Base-by-base conservation (phyloP, 2,888 invertebrate genomes). In the Thelaira solivaga region DNA sequence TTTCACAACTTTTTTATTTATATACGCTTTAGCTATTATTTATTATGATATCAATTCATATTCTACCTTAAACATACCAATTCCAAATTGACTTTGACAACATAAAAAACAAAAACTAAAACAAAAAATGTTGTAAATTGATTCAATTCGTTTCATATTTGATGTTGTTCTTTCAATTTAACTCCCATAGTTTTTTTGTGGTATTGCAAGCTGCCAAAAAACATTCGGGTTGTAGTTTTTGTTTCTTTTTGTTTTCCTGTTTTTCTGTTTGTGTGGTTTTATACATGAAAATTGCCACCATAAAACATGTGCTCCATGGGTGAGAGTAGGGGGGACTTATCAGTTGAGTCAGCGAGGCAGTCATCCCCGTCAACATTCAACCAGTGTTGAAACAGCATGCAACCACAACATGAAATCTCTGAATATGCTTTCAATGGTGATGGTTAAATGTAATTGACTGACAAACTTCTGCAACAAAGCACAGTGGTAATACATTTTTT, bases 371-470 rank as follows among this genome's bases (percentile, higher is more conserved):
- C 59, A 69, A 49, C 61, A 74, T 36, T 29, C 64, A 65, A 62
- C 64, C 47, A 64, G 59, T 78, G 74, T 74, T 69, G 74, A 74
- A 74, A 71, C 78, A 74, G 53, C 65, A 55, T 71, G 74, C 36
- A 74, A 78, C 78, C 78, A 53, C 78, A 74, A 78, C 74, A 78
- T 78, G 74, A 78, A 78, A 78, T 74, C 78, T 74, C 41, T 61
- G 78, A 71, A 69, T 78, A 65, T 47, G 31, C 45, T 72, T 72
- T 53, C 39, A 39, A 29, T 55, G 47, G 34, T 34, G 55, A 36
- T 47, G 74, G 78, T 74, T 74, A 62, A 78, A 78, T 78, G 65
- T 78, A 78, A 78, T 78, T 78, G 78, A 78, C 78, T 78, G 78
- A 78, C 78, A 65, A 74, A 74, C 69, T 74, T 67, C 61, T 62